Conservation (phyloP, 2,888 invertebrate genomes). For the Dryococelus australis region DNA sequence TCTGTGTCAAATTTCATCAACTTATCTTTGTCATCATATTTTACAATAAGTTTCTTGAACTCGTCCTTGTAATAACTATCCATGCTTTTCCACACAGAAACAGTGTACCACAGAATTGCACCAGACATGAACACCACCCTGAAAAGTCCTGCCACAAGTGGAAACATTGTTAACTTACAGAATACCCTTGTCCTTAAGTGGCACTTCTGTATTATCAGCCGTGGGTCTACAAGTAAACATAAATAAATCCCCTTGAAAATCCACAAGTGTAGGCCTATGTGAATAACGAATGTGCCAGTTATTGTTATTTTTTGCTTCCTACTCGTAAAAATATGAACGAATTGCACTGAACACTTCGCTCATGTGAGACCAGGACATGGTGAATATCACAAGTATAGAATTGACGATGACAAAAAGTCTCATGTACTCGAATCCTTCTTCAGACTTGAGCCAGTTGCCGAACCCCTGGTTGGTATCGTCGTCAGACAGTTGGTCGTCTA, state of each 20-base stretch:
- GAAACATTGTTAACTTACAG: slow-evolving; percentile 38
- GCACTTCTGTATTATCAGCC: neutral
- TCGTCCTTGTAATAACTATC: slow-evolving; percentile 77
- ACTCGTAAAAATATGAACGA: slow-evolving; percentile 56
- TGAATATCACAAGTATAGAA: slow-evolving; percentile 73
- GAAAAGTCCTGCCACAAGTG: slow-evolving; percentile 54
- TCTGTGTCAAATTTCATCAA: neutral
- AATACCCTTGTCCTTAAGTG: neutral
- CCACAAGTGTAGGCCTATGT: neutral
- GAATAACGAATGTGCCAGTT: neutral
- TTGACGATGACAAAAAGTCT: slow-evolving; percentile 83
- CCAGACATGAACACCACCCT: slow-evolving; percentile 71
- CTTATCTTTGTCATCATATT: slow-evolving; percentile 46
- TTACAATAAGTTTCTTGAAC: slow-evolving; percentile 68
- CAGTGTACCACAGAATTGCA: slow-evolving; percentile 76
- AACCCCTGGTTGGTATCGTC: slow-evolving; percentile 42
- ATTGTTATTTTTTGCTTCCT: slow-evolving; percentile 43
- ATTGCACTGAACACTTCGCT: slow-evolving; percentile 64
- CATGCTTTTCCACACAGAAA: slow-evolving; percentile 74
- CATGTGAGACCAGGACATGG: slow-evolving; percentile 77
- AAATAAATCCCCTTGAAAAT: neutral
- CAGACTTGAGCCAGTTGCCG: slow-evolving; percentile 56
- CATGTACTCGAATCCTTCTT: slow-evolving; percentile 76
- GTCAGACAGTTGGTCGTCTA: slow-evolving; percentile 24
- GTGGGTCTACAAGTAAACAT: neutral